A percentile compares a stretch with the other conserved stretches of the same genome.
Evolutionary conservation across 1,140 invertebrate genomes (phyloP).

Genomic region (Drosophila nikananu): DNA sequence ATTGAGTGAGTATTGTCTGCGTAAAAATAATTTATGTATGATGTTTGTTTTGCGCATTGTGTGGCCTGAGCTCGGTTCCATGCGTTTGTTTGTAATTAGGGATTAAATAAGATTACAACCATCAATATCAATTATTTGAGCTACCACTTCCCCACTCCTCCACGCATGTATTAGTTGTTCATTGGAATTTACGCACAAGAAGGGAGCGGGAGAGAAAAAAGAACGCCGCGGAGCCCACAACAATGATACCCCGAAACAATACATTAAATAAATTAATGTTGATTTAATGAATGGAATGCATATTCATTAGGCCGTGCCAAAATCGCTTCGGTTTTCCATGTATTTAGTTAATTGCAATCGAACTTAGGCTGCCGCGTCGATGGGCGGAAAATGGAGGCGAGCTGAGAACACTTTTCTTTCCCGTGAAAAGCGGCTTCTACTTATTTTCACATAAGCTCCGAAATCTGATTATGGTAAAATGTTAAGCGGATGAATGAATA

Average conservation of each 20-base stretch:
- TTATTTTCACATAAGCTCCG: constrained; percentile 12
- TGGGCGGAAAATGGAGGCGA: not conserved
- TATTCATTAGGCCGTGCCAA: constrained; percentile 67
- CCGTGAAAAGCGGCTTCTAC: not conserved
- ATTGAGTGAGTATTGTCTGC: constrained; percentile 21
- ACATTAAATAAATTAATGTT: constrained; percentile 82
- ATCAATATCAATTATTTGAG: constrained; percentile 82
- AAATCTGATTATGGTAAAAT: constrained; percentile 26
- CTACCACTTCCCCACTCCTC: constrained; percentile 23
- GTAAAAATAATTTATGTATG: constrained; percentile 62
- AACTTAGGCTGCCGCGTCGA: constrained; percentile 24
- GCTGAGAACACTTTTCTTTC: constrained; percentile 5
- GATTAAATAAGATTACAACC: constrained; percentile 82
- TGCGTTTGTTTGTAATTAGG: constrained; percentile 82
- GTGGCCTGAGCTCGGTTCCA: constrained; percentile 41
- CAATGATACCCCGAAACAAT: constrained; percentile 64
- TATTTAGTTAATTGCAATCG: constrained; percentile 82
- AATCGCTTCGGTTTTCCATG: constrained; percentile 44
- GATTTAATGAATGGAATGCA: constrained; percentile 82
- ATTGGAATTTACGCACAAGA: constrained; percentile 75
- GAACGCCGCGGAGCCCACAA: constrained; percentile 12
- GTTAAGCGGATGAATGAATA: constrained; percentile 5
- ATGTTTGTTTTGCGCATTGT: constrained; percentile 49
- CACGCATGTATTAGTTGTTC: constrained; percentile 75
- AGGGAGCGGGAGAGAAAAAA: constrained; percentile 26